Percentiles rank a stretch among this genome's conserved stretches.
Conservation (phyloP, 2,797 vertebrate genomes). For the Ctenosaura bakeri region DNA sequence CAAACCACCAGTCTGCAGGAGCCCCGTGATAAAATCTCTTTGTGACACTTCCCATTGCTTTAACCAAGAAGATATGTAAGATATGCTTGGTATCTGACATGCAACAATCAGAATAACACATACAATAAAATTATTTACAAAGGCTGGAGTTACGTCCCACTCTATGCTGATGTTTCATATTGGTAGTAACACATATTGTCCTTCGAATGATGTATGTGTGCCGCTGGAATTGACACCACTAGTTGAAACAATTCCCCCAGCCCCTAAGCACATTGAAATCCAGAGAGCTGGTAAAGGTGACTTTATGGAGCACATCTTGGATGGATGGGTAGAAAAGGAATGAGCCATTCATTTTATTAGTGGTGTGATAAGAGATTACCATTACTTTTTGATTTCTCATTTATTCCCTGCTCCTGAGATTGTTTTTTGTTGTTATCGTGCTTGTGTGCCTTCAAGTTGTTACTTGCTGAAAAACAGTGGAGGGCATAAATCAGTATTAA, state of each 20-base stretch:
- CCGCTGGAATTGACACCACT: not conserved
- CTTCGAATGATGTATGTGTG: not conserved
- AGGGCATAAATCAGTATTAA: not conserved
- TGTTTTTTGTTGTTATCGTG: too few relatives aligned
- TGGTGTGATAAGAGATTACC: not conserved
- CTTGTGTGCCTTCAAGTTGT: too few relatives aligned
- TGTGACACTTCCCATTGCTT: not conserved
- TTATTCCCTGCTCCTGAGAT: not conserved
- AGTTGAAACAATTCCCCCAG: not conserved
- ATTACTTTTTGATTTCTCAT: not conserved
- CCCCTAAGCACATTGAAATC: not conserved
- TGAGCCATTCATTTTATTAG: not conserved
- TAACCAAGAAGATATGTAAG: not conserved
- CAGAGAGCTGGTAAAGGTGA: not conserved
- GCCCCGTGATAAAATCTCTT: not conserved
- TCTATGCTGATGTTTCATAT: slow-evolving; percentile 2
- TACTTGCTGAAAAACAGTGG: not conserved
- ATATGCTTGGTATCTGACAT: not conserved
- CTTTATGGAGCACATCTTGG: not conserved
- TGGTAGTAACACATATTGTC: not conserved
- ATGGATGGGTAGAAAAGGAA: not conserved
- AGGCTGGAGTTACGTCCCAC: not conserved
- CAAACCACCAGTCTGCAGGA: too few relatives aligned
- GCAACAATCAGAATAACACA: not conserved
- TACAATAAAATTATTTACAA: slow-evolving; percentile 3